Evolutionary conservation across 2,888 invertebrate genomes (phyloP), one percentile per base, ranked within the genome.

Genomic region (Troides aeacus): DNA sequence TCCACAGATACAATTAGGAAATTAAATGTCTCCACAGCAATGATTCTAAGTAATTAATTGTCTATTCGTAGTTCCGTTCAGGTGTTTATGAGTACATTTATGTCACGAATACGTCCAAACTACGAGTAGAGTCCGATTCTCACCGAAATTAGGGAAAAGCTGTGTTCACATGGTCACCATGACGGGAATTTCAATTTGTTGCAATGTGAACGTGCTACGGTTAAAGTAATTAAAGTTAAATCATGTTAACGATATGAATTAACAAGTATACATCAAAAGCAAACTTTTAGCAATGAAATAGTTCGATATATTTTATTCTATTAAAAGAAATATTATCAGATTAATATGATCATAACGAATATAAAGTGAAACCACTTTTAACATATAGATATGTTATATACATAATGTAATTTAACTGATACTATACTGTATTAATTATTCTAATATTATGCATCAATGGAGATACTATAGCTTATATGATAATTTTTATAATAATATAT

Each of bases 101-200:
- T 71, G 75, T 75, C 78, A 78, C 78, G 77, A 75, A 72, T 69
- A 62, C 61, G 58, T 65, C 66, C 71, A 71, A 74, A 72, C 69
- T 71, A 70, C 62, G 61, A 64, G 36, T 39, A 66, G 71, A 63
- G 70, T 72, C 72, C 66, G 75, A 75, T 89, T 90, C 89, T 85
- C 89, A 89, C 77, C 82, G 88, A 89, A 85, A 84, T 79, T 71
- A 77, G 74, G 77, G 79, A 79, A 80, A 77, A 72, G 74, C 70
- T 64, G 73, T 72, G 84, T 89, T 90, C 88, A 78, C 89, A 88
- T 81, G 81, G 71, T 74, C 6, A 75, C 84, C 87, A 81, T 79
- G 84, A 79, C 70, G 72, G 70, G 74, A 83, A 85, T 88, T 79
- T 78, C 82, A 86, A 87, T 84, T 78, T 69, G 58, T 63, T 65